These are phyloP conservation scores for Lepus americanus DNA, from an alignment of 2,113 vertebrate species.

Conservation along the genomic window DNA sequence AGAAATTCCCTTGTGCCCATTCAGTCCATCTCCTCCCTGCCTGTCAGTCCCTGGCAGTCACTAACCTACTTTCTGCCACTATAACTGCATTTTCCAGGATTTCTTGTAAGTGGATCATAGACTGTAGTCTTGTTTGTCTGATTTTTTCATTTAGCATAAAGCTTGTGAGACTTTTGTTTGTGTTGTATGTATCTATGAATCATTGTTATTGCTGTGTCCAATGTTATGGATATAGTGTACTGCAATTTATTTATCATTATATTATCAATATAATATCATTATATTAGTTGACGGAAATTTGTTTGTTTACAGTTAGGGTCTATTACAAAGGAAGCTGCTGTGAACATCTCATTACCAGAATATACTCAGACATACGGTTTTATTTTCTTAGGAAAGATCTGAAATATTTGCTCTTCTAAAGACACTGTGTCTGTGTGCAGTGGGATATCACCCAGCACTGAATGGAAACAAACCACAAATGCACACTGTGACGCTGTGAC, in stretches of 20 bases:
- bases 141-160: slow-evolving; percentile 11
- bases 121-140: neutral
- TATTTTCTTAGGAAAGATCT: slow-evolving; percentile 31
- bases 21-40: neutral
- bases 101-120: neutral
- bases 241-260: slow-evolving; percentile 20
- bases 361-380: neutral
- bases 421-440: neutral
- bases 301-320: neutral
- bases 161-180: neutral
- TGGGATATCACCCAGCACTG: neutral
- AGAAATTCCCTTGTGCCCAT: neutral
- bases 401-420: slow-evolving; percentile 41
- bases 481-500: neutral
- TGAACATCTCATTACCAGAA: neutral
- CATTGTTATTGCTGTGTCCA: neutral
- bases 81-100: neutral
- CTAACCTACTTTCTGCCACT: neutral
- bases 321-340: neutral
- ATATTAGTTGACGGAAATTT: neutral
- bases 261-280: too few species aligned
- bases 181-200: neutral
- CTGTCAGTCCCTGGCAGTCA: neutral
- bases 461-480: neutral
- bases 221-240: neutral